These are phyloP conservation scores for Apis dorsata DNA, from an alignment of 1,140 invertebrate species.

Conservation along the genomic window DNA sequence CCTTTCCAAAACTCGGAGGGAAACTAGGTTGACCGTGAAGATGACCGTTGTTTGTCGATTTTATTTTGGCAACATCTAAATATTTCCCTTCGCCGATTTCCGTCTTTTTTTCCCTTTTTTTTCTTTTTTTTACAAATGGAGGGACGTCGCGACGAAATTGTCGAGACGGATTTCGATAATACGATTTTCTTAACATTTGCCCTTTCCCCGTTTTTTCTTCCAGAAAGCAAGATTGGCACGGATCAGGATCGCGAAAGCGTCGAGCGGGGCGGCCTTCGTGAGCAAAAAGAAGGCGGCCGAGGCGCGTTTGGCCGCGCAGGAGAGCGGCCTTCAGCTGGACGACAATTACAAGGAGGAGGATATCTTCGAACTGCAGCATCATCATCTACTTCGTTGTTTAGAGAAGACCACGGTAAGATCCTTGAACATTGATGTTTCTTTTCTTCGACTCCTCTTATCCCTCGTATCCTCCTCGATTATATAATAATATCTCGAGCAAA, in stretches of 20 bases:
- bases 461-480: too few relatives aligned
- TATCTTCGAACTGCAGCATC: slow-evolving; percentile 99
- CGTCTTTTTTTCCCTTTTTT: not conserved
- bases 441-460: too few relatives aligned
- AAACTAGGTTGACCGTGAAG: not conserved
- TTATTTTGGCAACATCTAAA: not conserved
- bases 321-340: slow-evolving; percentile 93
- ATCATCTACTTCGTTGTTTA: slow-evolving; percentile 97
- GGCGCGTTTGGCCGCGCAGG: slow-evolving; percentile 93
- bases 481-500: not conserved
- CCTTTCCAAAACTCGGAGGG: not conserved
- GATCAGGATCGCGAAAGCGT: slow-evolving; percentile 98
- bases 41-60: not conserved
- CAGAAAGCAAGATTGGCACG: slow-evolving; percentile 99
- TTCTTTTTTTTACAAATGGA: not conserved
- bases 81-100: not conserved
- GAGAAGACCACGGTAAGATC: slow-evolving; percentile 96
- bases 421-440: too few relatives aligned
- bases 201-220: slow-evolving; percentile 73
- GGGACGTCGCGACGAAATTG: not conserved
- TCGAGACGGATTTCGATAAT: not conserved
- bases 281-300: slow-evolving; percentile 99
- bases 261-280: slow-evolving; percentile 98
- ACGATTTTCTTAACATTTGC: not conserved
- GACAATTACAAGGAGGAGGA: slow-evolving; percentile 95